Evolutionary conservation across 1,140 invertebrate species (phyloP), one percentile per base, ranked within the genome.

Genomic region (Cydia amplana): DNA sequence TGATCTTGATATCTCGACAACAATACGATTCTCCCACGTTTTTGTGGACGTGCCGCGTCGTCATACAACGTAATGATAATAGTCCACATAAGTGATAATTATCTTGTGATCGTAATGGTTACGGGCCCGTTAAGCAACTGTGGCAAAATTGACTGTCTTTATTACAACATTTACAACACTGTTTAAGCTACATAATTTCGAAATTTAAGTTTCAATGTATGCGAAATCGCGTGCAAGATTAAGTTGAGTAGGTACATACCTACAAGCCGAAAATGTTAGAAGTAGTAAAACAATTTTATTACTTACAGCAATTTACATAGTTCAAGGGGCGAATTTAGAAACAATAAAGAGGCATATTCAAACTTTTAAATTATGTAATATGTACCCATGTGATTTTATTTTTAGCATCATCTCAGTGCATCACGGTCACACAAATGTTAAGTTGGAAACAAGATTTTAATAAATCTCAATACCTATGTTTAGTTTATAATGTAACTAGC

Each of bases 21-120:
- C 84, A 86, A 85, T 85, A 79, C 72, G 81, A 82, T 75, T 72
- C 79, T 87, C 88, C 75, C 89, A 89, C 87, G 87, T 91, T 90
- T 89, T 91, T 89, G 80, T 87, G 77, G 78, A 78, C 75, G 74
- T 79, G 77, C 46, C 65, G 4, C 51, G 64, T 74, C 74, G 79
- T 83, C 77, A 78, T 80, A 79, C 82, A 77, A 51, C 74, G 74
- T 82, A 81, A 82, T 77, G 85, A 85, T 86, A 82, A 84, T 74
- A 74, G 84, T 82, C 80, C 36, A 64, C 46, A 40, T 76, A 76
- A 77, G 64, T 76, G 74, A 81, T 80, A 78, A 76, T 55, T 70
- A 79, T 64, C 36, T 74, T 72, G 72, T 18, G n/a, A 77, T 77
- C 43, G 64, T 77, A 75, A 36, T 67, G 64, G 64, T 28, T 67